Evolutionary conservation across 2,113 vertebrate genomes (phyloP).

Genomic region (Phaethornis superciliosus): DNA sequence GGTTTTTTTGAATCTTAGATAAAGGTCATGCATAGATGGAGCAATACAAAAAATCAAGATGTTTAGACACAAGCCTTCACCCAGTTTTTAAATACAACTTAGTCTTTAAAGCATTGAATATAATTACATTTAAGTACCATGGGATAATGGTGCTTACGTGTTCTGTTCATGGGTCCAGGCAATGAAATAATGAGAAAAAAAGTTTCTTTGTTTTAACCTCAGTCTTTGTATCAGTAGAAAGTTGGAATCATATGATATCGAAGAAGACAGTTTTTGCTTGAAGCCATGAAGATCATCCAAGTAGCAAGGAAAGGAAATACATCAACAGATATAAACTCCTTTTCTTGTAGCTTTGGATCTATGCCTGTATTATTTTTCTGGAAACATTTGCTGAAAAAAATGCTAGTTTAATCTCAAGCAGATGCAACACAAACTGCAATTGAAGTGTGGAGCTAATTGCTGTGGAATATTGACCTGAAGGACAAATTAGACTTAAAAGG

Average conservation of each 20-base stretch:
- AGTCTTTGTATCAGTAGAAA: neutral
- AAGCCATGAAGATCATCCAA: neutral
- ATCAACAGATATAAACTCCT: neutral
- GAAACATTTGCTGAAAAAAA: neutral
- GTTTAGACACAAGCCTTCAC: neutral
- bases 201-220: neutral
- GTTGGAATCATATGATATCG: neutral
- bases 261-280: neutral
- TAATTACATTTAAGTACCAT: too few species aligned
- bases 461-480: neutral
- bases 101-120: neutral
- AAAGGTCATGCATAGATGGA: neutral
- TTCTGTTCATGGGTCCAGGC: neutral
- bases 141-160: neutral
- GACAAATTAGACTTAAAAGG: neutral
- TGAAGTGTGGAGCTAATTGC: neutral
- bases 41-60: neutral
- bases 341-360: neutral
- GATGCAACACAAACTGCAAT: neutral
- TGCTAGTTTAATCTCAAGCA: neutral
- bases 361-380: neutral
- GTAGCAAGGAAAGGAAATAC: neutral
- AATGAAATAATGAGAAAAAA: neutral
- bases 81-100: neutral
- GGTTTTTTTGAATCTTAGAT: neutral